Evolutionary conservation across 1,140 invertebrate species (phyloP).

Genomic region (Drosophila athabasca): DNA sequence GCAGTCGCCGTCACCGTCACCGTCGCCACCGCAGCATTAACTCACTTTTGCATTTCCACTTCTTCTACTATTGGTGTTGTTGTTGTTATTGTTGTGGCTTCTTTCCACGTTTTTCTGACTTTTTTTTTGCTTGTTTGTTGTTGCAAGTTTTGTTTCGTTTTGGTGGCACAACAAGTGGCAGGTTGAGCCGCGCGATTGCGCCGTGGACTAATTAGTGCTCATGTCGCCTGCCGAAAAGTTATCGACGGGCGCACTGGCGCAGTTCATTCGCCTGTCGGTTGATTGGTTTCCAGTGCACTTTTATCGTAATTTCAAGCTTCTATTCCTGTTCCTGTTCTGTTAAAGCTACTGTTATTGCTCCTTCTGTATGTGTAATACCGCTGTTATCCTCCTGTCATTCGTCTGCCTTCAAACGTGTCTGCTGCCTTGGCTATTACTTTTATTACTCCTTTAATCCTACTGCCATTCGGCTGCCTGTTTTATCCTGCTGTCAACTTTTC

Average conservation of each 20-base stretch:
- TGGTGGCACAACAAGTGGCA: conserved; percentile 62
- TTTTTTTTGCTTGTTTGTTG: conserved; percentile 17
- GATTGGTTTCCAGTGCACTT: not conserved
- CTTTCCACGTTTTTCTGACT: conserved; percentile 21
- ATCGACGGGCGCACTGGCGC: conserved; percentile 53
- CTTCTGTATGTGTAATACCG: too few relatives aligned
- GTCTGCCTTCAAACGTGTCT: too few relatives aligned
- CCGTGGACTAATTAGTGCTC: conserved; percentile 74
- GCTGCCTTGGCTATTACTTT: not conserved
- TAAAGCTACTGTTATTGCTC: too few relatives aligned
- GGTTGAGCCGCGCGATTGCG: conserved; percentile 63
- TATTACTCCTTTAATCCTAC: too few relatives aligned
- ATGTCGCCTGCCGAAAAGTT: conserved; percentile 71
- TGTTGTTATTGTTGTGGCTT: conserved; percentile 45
- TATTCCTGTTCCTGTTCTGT: too few relatives aligned
- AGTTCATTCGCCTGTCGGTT: conserved; percentile 63
- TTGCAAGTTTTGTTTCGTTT: conserved; percentile 16
- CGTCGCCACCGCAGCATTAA: conserved; percentile 56
- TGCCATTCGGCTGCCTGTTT: conserved; percentile 1
- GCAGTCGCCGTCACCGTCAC: not conserved
- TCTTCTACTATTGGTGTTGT: conserved; percentile 12
- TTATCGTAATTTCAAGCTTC: conserved; percentile 7
- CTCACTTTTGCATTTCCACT: conserved; percentile 72
- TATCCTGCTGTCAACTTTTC: conserved; percentile 66
- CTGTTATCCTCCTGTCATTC: too few relatives aligned